Conservation (phyloP, 2,797 vertebrate genomes). For the Steatocranus sp. region DNA sequence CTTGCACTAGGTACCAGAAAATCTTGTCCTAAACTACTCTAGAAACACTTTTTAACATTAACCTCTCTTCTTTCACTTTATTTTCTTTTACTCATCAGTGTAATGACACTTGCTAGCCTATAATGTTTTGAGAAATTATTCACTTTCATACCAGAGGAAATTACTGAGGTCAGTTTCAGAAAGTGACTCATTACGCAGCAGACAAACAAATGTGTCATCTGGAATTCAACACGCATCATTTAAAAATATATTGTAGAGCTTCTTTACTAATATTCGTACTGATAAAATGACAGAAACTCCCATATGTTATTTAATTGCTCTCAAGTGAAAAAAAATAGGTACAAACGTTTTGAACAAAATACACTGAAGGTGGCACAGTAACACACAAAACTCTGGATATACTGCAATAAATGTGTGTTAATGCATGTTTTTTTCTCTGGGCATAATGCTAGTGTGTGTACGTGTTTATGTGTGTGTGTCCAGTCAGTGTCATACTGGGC, state of each 20-base stretch:
- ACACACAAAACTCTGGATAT: not conserved
- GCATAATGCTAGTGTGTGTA: not conserved
- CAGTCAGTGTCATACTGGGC: constrained; percentile 47
- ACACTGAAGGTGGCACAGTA: not conserved
- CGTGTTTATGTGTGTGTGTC: constrained; percentile 39
- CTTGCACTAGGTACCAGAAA: not conserved
- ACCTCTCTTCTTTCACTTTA: not conserved
- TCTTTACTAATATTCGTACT: not conserved
- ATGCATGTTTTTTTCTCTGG: not conserved
- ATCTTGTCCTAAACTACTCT: not conserved
- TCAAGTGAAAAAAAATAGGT: not conserved
- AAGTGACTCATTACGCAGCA: not conserved
- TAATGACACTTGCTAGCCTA: not conserved
- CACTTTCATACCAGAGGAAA: not conserved
- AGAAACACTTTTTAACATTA: not conserved
- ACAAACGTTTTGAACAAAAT: not conserved
- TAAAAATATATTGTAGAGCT: not conserved
- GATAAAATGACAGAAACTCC: not conserved
- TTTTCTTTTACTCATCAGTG: not conserved
- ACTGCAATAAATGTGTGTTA: not conserved
- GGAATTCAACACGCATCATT: not conserved
- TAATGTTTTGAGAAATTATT: not conserved
- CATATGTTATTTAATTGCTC: not conserved
- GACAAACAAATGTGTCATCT: not conserved
- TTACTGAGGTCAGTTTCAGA: not conserved